Base-by-base conservation (phyloP, 2,888 invertebrate genomes). In the Xylota segnis region DNA sequence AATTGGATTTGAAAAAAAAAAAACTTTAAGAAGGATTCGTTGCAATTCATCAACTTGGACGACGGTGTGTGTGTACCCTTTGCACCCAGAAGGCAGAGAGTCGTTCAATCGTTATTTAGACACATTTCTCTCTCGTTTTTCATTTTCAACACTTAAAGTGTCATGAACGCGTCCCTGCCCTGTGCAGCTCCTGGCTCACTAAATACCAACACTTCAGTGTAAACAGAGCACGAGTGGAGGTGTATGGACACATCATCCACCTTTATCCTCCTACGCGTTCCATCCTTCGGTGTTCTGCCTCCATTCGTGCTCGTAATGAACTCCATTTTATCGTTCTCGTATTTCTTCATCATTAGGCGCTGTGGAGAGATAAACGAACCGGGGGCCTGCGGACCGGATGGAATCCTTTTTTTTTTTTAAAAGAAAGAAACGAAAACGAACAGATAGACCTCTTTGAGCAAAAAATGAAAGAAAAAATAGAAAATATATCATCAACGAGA, bases 341-440 rank as follows among this genome's bases (percentile, higher is more conserved):
- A 74, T 63, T 74, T 79, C 61, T 29, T 50, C 81, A 70, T 81
- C 84, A 81, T 81, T 75, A 84, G 75, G 58, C 63, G 10, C 6
- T 79, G n/a, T n/a, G 23, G 40, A 63, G 47, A 59, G 34, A 58
- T 16, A 45, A 63, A 59, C 34, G 66, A 40, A n/a, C 12, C 29
- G 65, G 23, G 18, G 43, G 4, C 37, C 37, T 50, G 40, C 45
- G 27, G 34, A 81, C 71, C 40, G 66, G 45, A 66, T 61, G 37
- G 61, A 5, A 40, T 72, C 56, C 50, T 71, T 71, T 81, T 43
- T 43, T 34, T 23, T 23, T 23, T 23, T 34, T 34, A 16, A n/a
- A 54, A 37, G 27, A 29, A 45, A 43, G 29, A 12, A 37, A 5
- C n/a, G 10, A 10, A 54, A 6, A 68, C 10, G 29, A 14, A 54